phyloP scores from a whole-genome alignment of 2,888 invertebrate genomes.

The Rhorus exstirpatorius region DNA sequence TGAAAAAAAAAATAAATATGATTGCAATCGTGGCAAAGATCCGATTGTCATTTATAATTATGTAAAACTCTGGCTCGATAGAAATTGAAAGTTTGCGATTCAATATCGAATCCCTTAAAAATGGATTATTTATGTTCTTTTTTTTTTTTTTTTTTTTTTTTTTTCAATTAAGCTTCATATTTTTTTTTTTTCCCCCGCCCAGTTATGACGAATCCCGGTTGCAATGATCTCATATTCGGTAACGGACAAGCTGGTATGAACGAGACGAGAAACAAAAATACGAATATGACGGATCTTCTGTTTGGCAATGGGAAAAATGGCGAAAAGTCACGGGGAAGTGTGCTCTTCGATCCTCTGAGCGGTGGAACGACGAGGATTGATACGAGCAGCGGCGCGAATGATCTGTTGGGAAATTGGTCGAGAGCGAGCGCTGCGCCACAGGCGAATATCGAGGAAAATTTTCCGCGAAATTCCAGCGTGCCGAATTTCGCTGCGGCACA shows the following conservation, averaged over 20 bases:
- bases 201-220: constrained; percentile 72
- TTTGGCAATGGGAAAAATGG: constrained; percentile 73
- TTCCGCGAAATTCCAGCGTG: constrained; percentile 86
- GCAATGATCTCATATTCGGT: constrained; percentile 79
- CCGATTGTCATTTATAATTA: too few relatives aligned
- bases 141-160: background rate
- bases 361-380: constrained; percentile 51
- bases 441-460: constrained; percentile 79
- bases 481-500: constrained; percentile 87
- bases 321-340: constrained; percentile 70
- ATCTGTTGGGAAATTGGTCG: constrained; percentile 88
- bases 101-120: too few relatives aligned
- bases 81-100: too few relatives aligned
- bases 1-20: too few relatives aligned
- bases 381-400: constrained; percentile 76
- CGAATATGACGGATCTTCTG: constrained; percentile 77
- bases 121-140: background rate
- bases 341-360: constrained; percentile 82
- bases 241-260: constrained; percentile 51
- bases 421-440: constrained; percentile 70
- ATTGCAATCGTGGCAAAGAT: too few relatives aligned
- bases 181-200: constrained; percentile 6
- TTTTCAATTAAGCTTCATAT: background rate
- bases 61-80: too few relatives aligned
- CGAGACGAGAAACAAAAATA: constrained; percentile 69